Conservation (phyloP, 2,888 invertebrate species). For the Athalia rosae region DNA sequence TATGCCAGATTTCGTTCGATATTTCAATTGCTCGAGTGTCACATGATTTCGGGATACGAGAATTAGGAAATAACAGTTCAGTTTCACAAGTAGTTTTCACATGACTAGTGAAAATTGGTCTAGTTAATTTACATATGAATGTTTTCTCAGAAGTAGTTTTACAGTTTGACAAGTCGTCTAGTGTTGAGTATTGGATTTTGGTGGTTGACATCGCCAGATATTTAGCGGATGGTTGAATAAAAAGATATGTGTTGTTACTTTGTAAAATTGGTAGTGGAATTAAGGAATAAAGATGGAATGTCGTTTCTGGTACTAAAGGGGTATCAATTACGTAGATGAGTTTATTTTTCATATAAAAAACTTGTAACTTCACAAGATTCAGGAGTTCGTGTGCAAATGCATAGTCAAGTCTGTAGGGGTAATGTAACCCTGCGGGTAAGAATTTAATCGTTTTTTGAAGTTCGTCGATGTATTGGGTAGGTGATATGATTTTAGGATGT, state of each 20-base stretch:
- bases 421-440: constrained; percentile 1
- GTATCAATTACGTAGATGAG: constrained; percentile 8
- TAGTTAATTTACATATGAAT: background rate
- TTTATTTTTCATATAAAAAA: constrained; percentile 1
- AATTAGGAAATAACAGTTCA: constrained; percentile 35
- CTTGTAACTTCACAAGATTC: background rate
- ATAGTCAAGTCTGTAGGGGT: constrained; percentile 11
- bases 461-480: constrained; percentile 11
- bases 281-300: constrained; percentile 22
- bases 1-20: constrained; percentile 9
- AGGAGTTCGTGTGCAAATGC: constrained; percentile 14
- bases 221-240: constrained; percentile 38
- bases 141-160: no score
- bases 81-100: constrained; percentile 42
- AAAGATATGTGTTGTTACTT: constrained; percentile 7
- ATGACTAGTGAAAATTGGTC: constrained; percentile 38
- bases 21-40: constrained; percentile 20
- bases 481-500: background rate
- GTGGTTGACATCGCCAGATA: constrained; percentile 14
- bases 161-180: no score
- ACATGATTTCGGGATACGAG: constrained; percentile 10
- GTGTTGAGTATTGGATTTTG: constrained; percentile 39
- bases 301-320: constrained; percentile 1
- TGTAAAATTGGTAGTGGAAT: constrained; percentile 25
- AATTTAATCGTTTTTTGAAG: constrained; percentile 9